A percentile compares a stretch with the other conserved stretches of the same genome.
phyloP scores from a whole-genome alignment of 2,888 invertebrate species.

The Amphiduros pacificus region DNA sequence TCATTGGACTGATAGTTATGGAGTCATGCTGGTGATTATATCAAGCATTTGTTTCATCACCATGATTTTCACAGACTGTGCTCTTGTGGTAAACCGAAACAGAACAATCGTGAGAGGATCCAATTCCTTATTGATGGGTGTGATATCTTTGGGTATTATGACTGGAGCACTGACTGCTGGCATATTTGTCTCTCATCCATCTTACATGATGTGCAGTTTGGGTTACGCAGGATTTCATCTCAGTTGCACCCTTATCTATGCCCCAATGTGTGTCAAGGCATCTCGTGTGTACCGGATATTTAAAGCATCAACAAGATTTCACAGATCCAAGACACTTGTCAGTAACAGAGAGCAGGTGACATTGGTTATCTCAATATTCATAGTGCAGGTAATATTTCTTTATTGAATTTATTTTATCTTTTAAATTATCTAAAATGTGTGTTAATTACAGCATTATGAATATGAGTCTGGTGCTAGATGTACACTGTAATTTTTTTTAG shows the following conservation, averaged over 20 bases:
- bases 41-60: neutral
- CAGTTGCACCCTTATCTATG: conserved; percentile 2
- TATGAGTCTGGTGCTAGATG: no score
- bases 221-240: conserved; percentile 1
- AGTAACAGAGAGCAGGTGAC: neutral
- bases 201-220: neutral
- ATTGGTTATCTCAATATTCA: neutral
- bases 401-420: no score
- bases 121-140: neutral
- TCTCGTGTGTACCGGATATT: neutral
- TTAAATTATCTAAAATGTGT: no score
- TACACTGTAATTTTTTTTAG: no score
- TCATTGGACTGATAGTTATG: neutral
- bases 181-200: neutral
- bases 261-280: neutral
- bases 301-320: neutral
- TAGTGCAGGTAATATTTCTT: neutral
- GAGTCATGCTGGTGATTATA: neutral
- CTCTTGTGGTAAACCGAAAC: neutral
- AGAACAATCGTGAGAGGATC: neutral
- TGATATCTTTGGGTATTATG: neutral
- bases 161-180: neutral
- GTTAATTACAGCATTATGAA: no score
- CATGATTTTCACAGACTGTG: neutral
- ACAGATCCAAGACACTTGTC: neutral